phyloP scores from a whole-genome alignment of 2,888 invertebrate species.

The Eupeodes luniger region DNA sequence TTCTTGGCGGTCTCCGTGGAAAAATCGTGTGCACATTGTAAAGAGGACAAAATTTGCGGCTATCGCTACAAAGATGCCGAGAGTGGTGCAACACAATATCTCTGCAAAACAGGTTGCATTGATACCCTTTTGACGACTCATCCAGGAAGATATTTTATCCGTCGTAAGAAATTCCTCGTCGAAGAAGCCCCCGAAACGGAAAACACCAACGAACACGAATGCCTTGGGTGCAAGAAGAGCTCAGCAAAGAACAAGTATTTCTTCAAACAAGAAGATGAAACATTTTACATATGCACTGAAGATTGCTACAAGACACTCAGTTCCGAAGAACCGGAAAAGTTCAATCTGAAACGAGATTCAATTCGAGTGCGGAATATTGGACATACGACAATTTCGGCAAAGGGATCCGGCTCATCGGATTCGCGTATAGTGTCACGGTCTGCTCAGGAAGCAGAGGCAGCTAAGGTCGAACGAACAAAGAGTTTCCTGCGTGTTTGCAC shows the following conservation, averaged over 20 bases:
- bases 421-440: constrained; percentile 86
- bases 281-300: constrained; percentile 86
- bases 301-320: constrained; percentile 86
- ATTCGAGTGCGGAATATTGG: constrained; percentile 83
- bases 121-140: constrained; percentile 86
- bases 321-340: constrained; percentile 84
- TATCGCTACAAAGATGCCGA: constrained; percentile 83
- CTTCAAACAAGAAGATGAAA: constrained; percentile 85
- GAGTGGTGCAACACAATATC: constrained; percentile 85
- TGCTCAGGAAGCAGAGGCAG: constrained; percentile 86
- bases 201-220: constrained; percentile 80
- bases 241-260: constrained; percentile 84
- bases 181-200: constrained; percentile 82
- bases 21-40: constrained; percentile 81
- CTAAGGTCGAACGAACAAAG: constrained; percentile 86
- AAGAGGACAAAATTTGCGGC: constrained; percentile 80
- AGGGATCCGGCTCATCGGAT: constrained; percentile 79
- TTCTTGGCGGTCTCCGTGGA: constrained; percentile 80
- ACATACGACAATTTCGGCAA: constrained; percentile 79
- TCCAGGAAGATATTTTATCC: constrained; percentile 85
- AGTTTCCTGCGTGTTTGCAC: constrained; percentile 86
- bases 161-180: constrained; percentile 85
- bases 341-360: constrained; percentile 82
- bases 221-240: constrained; percentile 85
- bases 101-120: constrained; percentile 85